Base-by-base conservation (phyloP, 1,140 invertebrate species). In the Trachymyrmex cornetzi region DNA sequence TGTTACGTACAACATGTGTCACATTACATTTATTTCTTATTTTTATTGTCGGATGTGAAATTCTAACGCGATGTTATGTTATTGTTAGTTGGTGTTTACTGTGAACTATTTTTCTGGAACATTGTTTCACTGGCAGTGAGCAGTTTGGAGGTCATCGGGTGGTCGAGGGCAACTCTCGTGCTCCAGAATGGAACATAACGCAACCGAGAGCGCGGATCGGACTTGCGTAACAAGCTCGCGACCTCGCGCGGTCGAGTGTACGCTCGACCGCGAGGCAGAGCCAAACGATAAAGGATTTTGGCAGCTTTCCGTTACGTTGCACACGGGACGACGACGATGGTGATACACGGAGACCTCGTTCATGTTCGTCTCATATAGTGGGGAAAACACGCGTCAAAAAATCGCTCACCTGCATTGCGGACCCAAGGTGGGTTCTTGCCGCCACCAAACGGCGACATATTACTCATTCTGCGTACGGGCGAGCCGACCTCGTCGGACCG, bases 361-460 rank as follows among this genome's bases (percentile, higher is more conserved):
- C 22, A 6, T n/a, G 11, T 30, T 14, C 61, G 61, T 57, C n/a
- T 27, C 59, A 9, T 22, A 12, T 22, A 12, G 12, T 61, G 57
- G 79, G 24, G 38, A 50, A 50, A 50, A 50, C 48, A 16, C 2
- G 48, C 48, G 14, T 16, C 48, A 16, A 16, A 44, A 44, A 30
- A 11, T 0, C 1, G 92, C 87, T 94, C 92, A 94, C 95, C 95
- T 93, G 95, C 93, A 67, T 95, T 95, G 50, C 96, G 94, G 77
- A 95, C 96, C 96, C 96, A 97, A 12, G 96, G 96, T 59, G 96
- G 95, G 88, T 96, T 96, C 90, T 97, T 96, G 48, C 95, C 94
- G 79, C 94, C 95, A 7, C 96, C 96, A 86, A 96, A 96, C 12
- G 96, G 96, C 55, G 96, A 96, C 88, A 96, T 94, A 87, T 96